Percentiles rank a stretch among this genome's conserved stretches.
phyloP scores from a whole-genome alignment of 2,888 invertebrate genomes.

The Synergus gifuensis region DNA sequence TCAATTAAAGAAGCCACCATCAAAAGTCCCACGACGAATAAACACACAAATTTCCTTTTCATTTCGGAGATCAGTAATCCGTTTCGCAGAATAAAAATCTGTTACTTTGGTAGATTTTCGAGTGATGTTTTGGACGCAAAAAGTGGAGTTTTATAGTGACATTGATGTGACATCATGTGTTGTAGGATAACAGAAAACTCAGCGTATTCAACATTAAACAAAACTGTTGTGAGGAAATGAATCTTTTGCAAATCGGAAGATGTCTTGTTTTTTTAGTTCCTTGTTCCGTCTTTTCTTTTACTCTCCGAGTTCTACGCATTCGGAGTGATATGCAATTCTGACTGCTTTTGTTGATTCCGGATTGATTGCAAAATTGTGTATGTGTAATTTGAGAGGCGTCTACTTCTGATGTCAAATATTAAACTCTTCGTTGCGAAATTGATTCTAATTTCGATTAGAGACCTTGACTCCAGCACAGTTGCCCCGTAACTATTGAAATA shows the following conservation, averaged over 20 bases:
- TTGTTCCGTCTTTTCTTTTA: slow-evolving; percentile 30
- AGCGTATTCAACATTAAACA: not conserved
- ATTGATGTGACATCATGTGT: not conserved
- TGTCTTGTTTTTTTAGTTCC: not conserved
- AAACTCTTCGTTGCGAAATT: not conserved
- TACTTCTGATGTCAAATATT: not conserved
- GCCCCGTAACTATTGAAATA: not conserved
- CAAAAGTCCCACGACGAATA: slow-evolving; percentile 40
- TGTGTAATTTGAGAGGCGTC: not conserved
- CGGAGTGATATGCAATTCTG: not conserved
- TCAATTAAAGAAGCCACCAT: slow-evolving; percentile 41
- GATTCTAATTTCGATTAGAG: not conserved
- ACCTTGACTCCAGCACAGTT: not conserved
- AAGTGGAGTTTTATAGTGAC: not conserved
- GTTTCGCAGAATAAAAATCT: not conserved
- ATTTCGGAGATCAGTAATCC: not conserved
- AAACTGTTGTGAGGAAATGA: not conserved
- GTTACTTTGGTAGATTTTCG: not conserved
- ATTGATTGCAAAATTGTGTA: not conserved
- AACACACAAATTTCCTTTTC: not conserved
- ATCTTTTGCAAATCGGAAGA: not conserved
- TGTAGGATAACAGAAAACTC: not conserved
- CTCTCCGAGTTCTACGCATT: not conserved
- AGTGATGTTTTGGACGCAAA: not conserved
- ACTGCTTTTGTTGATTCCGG: not conserved